phyloP scores from a whole-genome alignment of 2,797 vertebrate species.

The Discoglossus pictus region DNA sequence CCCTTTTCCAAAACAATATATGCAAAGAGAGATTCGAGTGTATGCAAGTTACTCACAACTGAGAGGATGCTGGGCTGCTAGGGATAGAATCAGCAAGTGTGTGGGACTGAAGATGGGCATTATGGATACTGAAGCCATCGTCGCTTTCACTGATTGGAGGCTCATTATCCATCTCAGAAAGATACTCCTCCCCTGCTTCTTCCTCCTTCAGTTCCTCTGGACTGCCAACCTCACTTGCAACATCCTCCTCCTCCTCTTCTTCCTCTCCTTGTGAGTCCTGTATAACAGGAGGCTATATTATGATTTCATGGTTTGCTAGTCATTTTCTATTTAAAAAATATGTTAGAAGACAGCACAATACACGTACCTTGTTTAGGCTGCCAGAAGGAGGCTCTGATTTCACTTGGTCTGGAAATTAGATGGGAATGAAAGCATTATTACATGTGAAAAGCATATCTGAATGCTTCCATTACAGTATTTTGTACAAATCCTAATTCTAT shows the following conservation, averaged over 20 bases:
- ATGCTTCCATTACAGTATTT: slow-evolving; percentile 47
- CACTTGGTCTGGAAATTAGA: slow-evolving; percentile 72
- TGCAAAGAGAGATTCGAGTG: background rate
- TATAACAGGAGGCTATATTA: slow-evolving; percentile 38
- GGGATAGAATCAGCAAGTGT: slow-evolving; percentile 90
- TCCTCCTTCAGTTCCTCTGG: slow-evolving; percentile 85
- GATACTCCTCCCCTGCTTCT: slow-evolving; percentile 84
- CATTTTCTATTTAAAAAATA: too few species aligned
- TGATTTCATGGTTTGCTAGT: too few species aligned
- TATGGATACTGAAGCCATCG: slow-evolving; percentile 93
- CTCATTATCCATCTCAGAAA: slow-evolving; percentile 89
- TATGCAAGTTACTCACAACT: slow-evolving; percentile 88
- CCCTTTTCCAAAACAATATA: too few species aligned
- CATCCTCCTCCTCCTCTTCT: slow-evolving; percentile 88
- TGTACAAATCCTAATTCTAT: slow-evolving; percentile 2
- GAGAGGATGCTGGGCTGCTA: slow-evolving; percentile 95
- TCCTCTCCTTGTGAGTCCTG: slow-evolving; percentile 72
- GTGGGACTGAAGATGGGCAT: slow-evolving; percentile 88
- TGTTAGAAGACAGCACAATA: too few species aligned
- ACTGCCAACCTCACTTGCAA: slow-evolving; percentile 83
- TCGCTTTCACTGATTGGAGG: slow-evolving; percentile 92
- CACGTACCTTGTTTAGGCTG: slow-evolving; percentile 42
- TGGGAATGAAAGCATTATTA: slow-evolving; percentile 55
- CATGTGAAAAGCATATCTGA: slow-evolving; percentile 43
- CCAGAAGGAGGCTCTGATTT: slow-evolving; percentile 74